Evolutionary conservation across 2,113 vertebrate species (phyloP), one percentile per base, ranked within the genome.

Genomic region (Cromileptes altivelis): DNA sequence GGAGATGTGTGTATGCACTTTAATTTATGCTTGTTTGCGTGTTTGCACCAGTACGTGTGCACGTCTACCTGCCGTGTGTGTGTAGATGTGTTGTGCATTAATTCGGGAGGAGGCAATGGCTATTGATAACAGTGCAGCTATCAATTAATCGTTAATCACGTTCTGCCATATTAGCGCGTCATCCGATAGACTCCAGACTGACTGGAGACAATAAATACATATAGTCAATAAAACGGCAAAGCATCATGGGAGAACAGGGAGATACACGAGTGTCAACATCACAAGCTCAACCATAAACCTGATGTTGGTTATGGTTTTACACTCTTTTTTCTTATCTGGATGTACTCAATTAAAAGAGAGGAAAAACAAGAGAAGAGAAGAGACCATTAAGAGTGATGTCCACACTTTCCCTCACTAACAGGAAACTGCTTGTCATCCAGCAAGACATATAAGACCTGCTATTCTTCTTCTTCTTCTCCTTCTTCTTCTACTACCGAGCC

Each of bases 131-230:
- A 70, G 89, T 74, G 82, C 78, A 25, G 77, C 78, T 89, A 93
- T 96, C 93, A 95, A 93, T 96, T 92, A 94, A 95, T 96, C 85
- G 92, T 95, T 95, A 94, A 96, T 96, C 89, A 85, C 67, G 55
- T 91, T 91, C 76, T 52, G 89, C 78, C 88, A 91, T 94, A 96
- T 96, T 94, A 94, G 89, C 50, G 65, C 79, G 90, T 91, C 89
- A 90, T 79, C 87, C 63, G 61, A 95, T 96, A 93, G 94, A 95
- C 95, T 95, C 92, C 94, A 96, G 95, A 95, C 95, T 93, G 94
- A 91, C 94, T 93, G 95, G 94, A 96, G 95, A 95, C 95, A 94
- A 94, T 96, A 95, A 95, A 96, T 95, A 95, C 92, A 94, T 92
- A 95, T 92, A 95, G 94, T 94, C 91, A 92, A 94, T 94, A 94